Conservation (phyloP, 2,888 invertebrate species). For the Drosophila algonquin region DNA sequence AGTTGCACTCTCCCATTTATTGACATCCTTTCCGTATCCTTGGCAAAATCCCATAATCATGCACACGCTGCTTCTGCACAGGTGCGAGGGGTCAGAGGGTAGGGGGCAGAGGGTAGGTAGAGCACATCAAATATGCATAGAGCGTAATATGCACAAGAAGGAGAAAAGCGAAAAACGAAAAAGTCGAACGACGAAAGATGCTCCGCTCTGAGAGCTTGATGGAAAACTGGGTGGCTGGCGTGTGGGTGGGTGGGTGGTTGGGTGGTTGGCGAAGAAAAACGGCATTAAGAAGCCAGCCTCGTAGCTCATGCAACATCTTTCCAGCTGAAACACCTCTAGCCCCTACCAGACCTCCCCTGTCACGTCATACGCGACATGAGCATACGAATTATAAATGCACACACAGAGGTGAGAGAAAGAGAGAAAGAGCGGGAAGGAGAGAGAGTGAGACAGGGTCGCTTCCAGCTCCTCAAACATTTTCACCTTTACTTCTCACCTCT, state of each 20-base stretch:
- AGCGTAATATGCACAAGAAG: slow-evolving; percentile 69
- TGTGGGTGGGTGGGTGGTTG: too few species aligned
- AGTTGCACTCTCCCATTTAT: slow-evolving; percentile 72
- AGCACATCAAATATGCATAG: slow-evolving; percentile 68
- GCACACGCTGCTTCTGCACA: slow-evolving; percentile 20
- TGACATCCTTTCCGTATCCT: slow-evolving; percentile 60
- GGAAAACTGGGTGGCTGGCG: slow-evolving; percentile 34
- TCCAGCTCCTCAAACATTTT: slow-evolving; percentile 15
- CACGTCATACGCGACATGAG: slow-evolving; percentile 52
- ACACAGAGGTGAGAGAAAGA: slow-evolving; percentile 6
- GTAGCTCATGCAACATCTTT: slow-evolving; percentile 23
- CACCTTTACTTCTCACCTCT: slow-evolving; percentile 52
- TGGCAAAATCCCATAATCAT: slow-evolving; percentile 66
- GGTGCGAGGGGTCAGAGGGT: neutral
- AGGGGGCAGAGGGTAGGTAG: neutral
- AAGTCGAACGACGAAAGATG: slow-evolving; percentile 20
- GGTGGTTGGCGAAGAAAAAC: slow-evolving; percentile 24
- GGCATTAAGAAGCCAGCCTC: slow-evolving; percentile 38
- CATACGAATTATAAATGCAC: slow-evolving; percentile 70
- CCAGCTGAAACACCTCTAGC: neutral
- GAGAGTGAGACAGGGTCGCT: slow-evolving; percentile 10
- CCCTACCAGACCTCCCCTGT: slow-evolving; percentile 6
- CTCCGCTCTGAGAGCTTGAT: slow-evolving; percentile 33
- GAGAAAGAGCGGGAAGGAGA: neutral
- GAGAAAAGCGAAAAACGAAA: slow-evolving; percentile 28